These are phyloP conservation scores for Trissolcus brochymenae DNA, from an alignment of 2,888 invertebrate genomes.

Conservation along the genomic window DNA sequence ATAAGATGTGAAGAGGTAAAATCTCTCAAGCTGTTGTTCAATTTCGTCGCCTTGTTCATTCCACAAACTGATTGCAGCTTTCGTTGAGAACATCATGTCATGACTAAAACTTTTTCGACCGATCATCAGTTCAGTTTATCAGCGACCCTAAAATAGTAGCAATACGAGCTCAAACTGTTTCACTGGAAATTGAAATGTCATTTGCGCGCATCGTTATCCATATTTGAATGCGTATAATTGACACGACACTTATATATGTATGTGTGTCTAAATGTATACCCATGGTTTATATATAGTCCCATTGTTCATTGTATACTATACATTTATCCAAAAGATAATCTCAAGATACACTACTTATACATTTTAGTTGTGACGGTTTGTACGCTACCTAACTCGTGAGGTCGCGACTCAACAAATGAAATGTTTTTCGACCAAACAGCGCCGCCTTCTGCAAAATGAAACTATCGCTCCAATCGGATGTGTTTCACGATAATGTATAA, in stretches of 20 bases:
- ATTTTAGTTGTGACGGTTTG: slow-evolving; percentile 31
- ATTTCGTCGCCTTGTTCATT: slow-evolving; percentile 6
- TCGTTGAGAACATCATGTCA: slow-evolving; percentile 12
- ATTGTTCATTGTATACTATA: slow-evolving; percentile 36
- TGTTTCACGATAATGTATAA: slow-evolving; percentile 2
- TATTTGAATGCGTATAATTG: slow-evolving; percentile 37
- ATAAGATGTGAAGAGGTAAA: slow-evolving; percentile 21
- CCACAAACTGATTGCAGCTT: slow-evolving; percentile 18
- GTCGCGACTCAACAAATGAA: slow-evolving; percentile 51
- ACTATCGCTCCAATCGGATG: slow-evolving; percentile 32
- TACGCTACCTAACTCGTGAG: slow-evolving; percentile 17
- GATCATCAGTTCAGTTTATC: too few relatives aligned
- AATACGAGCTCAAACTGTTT: neutral
- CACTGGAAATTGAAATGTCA: slow-evolving; percentile 21
- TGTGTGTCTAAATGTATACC: slow-evolving; percentile 35
- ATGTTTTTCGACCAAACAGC: slow-evolving; percentile 56
- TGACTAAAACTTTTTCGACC: neutral
- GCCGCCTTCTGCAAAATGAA: slow-evolving; percentile 60
- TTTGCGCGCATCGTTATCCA: slow-evolving; percentile 25
- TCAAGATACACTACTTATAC: slow-evolving; percentile 25
- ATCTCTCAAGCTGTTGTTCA: slow-evolving; percentile 4
- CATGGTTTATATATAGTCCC: slow-evolving; percentile 19
- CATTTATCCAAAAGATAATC: slow-evolving; percentile 40
- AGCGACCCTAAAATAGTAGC: neutral
- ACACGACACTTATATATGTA: slow-evolving; percentile 4